These are phyloP conservation scores for Oophaga pumilio DNA, from an alignment of 2,113 vertebrate species.

Conservation along the genomic window DNA sequence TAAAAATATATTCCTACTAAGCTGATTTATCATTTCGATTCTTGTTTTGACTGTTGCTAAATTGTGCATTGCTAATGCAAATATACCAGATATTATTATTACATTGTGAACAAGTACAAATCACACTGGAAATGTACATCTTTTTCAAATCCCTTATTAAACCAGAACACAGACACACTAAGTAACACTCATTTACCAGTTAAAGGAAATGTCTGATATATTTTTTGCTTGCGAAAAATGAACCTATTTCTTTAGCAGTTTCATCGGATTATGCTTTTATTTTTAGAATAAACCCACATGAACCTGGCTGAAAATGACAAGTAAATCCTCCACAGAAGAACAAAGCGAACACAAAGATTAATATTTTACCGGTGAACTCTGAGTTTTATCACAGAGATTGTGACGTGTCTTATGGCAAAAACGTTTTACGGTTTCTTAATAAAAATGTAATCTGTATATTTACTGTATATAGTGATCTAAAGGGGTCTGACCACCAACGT, in stretches of 20 bases:
- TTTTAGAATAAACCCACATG: slow-evolving; percentile 7
- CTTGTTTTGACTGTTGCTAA: slow-evolving; percentile 12
- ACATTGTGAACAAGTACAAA: background rate
- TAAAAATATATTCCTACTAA: slow-evolving; percentile 40
- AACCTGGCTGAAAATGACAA: slow-evolving; percentile 16
- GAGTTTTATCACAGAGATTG: background rate
- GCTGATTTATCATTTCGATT: slow-evolving; percentile 15
- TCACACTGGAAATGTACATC: background rate
- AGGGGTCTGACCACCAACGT: background rate
- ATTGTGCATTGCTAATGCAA: slow-evolving; percentile 6
- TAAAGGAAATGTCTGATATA: background rate
- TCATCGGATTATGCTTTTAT: slow-evolving; percentile 12
- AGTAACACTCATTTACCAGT: background rate
- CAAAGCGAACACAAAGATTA: background rate
- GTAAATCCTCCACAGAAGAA: slow-evolving; percentile 22
- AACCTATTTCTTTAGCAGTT: too few relatives aligned
- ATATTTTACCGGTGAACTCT: background rate
- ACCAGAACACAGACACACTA: background rate
- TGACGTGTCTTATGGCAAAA: background rate
- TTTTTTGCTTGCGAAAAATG: background rate
- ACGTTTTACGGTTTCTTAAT: background rate
- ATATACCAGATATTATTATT: slow-evolving; percentile 18
- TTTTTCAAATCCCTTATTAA: background rate
- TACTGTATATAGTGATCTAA: background rate
- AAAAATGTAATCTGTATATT: background rate